A percentile compares a stretch with the other conserved stretches of the same genome.
phyloP scores from a whole-genome alignment of 2,888 invertebrate genomes.

The Calephelis perditalis region DNA sequence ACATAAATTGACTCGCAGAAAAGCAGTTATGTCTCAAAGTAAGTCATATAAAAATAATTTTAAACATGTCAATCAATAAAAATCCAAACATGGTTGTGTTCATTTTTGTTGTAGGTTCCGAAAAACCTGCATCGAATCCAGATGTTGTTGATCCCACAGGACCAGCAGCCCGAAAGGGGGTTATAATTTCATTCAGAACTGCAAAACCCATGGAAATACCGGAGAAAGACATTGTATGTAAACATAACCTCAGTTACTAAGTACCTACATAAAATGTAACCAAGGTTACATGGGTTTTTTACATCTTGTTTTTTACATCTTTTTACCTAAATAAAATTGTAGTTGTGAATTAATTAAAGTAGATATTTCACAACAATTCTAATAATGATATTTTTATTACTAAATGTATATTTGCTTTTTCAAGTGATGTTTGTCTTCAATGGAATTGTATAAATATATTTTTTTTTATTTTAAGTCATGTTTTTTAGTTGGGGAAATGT shows the following conservation, averaged over 20 bases:
- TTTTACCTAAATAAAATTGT: no score
- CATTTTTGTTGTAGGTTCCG: constrained; percentile 51
- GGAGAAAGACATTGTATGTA: constrained; percentile 88
- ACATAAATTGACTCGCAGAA: background rate
- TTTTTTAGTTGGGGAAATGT: constrained; percentile 88
- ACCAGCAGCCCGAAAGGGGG: constrained; percentile 87
- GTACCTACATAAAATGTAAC: no score
- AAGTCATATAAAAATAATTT: constrained; percentile 29
- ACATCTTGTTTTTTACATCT: no score
- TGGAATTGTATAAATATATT: background rate
- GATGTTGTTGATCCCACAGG: constrained; percentile 84
- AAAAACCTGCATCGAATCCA: constrained; percentile 56
- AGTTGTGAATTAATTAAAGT: no score
- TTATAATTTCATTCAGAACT: constrained; percentile 88
- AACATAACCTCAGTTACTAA: constrained; percentile 26
- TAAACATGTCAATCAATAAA: no score
- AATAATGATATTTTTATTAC: no score
- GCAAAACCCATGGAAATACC: constrained; percentile 92
- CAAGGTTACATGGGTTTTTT: no score
- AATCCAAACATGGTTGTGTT: constrained; percentile 8
- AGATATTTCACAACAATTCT: background rate
- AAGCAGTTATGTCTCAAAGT: constrained; percentile 56
- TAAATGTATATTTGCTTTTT: no score
- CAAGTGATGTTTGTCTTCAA: no score
- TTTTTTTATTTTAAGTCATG: constrained; percentile 19